Base-by-base conservation (phyloP, 2,888 invertebrate genomes). In the Meiosimyza decipiens region DNA sequence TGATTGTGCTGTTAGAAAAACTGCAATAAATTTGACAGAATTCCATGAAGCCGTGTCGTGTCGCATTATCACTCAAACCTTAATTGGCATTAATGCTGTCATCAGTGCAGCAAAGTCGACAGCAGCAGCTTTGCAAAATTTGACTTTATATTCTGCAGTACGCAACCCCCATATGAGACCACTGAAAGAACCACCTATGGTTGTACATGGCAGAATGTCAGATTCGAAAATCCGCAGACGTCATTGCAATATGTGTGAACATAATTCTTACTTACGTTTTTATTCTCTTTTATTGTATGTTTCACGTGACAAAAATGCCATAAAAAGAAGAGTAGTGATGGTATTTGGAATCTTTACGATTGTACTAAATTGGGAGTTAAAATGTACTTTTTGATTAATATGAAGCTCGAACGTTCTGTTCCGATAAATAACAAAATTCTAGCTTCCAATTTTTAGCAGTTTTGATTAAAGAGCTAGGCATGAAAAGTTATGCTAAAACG, bases 191-290 rank as follows among this genome's bases (percentile, higher is more conserved):
- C 12, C 57, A 13, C 28, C 57, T 57, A 13, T 6, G 12, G 22
- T 12, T 12, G 16, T 18, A 22, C 57, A 22, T 57, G 18, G 57
- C 18, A 57, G 15, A 22, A 18, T 57, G n/a, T 57, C 40, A 40
- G 54, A 54, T 54, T 54, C n/a, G 16, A n/a, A 69, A 69, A 60
- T 52, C 60, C 62, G 40, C 62, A 60, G 60, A 51, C 62, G 62
- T 62, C 69, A 40, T 40, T 52, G 62, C 52, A 62, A 33, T 69
- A 69, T 69, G 28, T 69, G 69, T 51, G 69, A 60, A 62, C 69
- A 69, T 69, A 69, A 69, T 51, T 69, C 62, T 69, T 62, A 62
- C 69, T 69, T 69, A 62, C 47, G 50, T 62, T 16, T 52, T 54
- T 22, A 60, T 60, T 62, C 40, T 40, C 50, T 28, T 64, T 64